These are phyloP conservation scores for Parnassius glacialis DNA, from an alignment of 2,888 invertebrate species.

Conservation along the genomic window DNA sequence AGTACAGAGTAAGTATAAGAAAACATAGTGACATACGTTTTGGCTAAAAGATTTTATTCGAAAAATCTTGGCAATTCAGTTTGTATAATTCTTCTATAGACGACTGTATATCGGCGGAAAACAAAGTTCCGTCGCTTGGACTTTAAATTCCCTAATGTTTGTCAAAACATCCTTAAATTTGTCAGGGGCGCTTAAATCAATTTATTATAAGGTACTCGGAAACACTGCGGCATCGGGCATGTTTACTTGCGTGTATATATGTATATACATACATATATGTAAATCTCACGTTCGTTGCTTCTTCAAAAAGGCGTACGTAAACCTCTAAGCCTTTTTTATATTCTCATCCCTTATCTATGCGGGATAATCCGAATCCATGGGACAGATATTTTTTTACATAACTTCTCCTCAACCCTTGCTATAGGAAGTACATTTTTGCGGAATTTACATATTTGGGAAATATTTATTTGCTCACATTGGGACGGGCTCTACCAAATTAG, in stretches of 20 bases:
- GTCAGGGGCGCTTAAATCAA: constrained; percentile 78
- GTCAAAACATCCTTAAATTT: constrained; percentile 75
- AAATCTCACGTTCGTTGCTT: constrained; percentile 70
- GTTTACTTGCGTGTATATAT: constrained; percentile 43
- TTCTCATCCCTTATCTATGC: constrained; percentile 76
- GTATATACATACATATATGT: constrained; percentile 55
- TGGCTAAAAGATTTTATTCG: too few species aligned
- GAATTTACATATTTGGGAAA: constrained; percentile 48
- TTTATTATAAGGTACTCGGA: constrained; percentile 74
- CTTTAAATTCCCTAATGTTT: constrained; percentile 75
- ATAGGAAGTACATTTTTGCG: constrained; percentile 46
- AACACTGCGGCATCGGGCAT: constrained; percentile 63
- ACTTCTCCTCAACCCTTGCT: constrained; percentile 69
- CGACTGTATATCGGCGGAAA: constrained; percentile 39
- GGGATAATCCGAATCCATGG: constrained; percentile 76
- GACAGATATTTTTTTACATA: constrained; percentile 74
- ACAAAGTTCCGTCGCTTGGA: constrained; percentile 67
- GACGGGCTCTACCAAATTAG: constrained; percentile 56
- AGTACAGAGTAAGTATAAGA: too few species aligned
- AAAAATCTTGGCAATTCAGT: too few species aligned
- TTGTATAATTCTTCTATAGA: neutral
- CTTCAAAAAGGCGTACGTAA: constrained; percentile 71
- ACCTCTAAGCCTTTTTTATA: constrained; percentile 77
- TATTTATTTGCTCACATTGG: constrained; percentile 56
- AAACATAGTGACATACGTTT: too few species aligned